These are phyloP conservation scores for Caranx melampygus DNA, from an alignment of 2,113 vertebrate species.

Conservation along the genomic window DNA sequence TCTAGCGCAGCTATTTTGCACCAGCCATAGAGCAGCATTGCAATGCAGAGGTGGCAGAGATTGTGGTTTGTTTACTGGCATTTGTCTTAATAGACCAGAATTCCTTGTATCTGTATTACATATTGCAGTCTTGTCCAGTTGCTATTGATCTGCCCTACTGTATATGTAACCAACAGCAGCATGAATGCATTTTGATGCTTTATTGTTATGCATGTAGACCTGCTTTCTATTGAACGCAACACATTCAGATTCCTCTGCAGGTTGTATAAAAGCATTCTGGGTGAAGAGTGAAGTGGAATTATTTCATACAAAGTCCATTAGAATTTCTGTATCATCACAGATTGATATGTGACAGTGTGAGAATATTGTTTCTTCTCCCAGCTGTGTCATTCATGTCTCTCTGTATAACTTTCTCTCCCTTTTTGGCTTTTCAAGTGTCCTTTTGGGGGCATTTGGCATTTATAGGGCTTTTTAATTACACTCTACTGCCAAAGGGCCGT, in stretches of 20 bases:
- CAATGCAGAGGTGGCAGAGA: not conserved
- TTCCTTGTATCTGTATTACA: constrained; percentile 16
- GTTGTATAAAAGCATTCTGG: not conserved
- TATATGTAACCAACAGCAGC: constrained; percentile 9
- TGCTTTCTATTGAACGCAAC: not conserved
- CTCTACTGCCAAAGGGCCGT: constrained; percentile 84
- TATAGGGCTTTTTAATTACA: constrained; percentile 89
- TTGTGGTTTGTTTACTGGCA: not conserved
- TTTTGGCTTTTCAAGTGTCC: constrained; percentile 87
- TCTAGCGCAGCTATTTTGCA: not conserved
- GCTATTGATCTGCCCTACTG: constrained; percentile 26
- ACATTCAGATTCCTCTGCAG: not conserved
- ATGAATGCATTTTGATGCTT: not conserved
- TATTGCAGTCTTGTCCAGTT: not conserved
- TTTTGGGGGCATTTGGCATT: constrained; percentile 81
- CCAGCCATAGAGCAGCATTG: not conserved
- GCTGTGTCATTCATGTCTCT: not conserved
- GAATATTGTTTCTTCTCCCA: constrained; percentile 5
- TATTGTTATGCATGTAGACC: not conserved
- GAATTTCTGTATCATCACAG: not conserved
- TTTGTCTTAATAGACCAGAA: constrained; percentile 5
- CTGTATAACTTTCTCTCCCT: constrained; percentile 23
- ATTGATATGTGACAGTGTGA: not conserved
- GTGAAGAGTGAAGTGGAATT: not conserved
- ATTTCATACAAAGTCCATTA: not conserved